These are phyloP conservation scores for Seriola aureovittata DNA, from an alignment of 2,113 vertebrate species.

Conservation along the genomic window DNA sequence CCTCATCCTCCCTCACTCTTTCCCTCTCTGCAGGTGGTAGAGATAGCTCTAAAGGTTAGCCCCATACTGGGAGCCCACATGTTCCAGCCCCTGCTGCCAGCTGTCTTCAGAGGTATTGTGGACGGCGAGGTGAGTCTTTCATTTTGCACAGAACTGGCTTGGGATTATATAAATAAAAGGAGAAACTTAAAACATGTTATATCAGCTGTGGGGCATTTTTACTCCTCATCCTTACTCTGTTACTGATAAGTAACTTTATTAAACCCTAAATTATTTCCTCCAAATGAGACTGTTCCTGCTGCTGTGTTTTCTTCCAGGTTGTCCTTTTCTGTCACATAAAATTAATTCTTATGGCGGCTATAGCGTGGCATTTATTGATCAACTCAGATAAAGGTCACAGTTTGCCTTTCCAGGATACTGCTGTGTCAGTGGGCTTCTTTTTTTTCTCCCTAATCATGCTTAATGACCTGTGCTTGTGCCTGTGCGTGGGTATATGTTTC, in stretches of 20 bases:
- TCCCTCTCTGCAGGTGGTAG: constrained; percentile 90
- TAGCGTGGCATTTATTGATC: constrained; percentile 43
- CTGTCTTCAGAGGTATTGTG: constrained; percentile 91
- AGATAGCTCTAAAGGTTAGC: constrained; percentile 95
- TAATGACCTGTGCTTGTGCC: constrained; percentile 25
- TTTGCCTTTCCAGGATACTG: constrained; percentile 25
- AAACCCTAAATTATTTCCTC: not conserved
- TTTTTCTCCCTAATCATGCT: constrained; percentile 3
- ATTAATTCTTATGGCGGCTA: not conserved
- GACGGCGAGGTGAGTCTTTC: constrained; percentile 92
- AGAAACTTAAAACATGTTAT: not conserved
- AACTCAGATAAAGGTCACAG: constrained; percentile 34
- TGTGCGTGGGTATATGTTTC: not conserved
- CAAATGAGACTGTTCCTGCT: not conserved
- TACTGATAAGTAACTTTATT: constrained; percentile 1
- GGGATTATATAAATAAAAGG: not conserved
- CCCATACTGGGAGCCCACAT: constrained; percentile 91
- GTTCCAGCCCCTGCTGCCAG: constrained; percentile 93
- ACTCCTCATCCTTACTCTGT: not conserved
- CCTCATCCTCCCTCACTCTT: constrained; percentile 32
- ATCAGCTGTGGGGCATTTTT: not conserved
- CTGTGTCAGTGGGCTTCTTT: constrained; percentile 28
- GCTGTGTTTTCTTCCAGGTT: not conserved
- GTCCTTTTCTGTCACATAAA: constrained; percentile 38
- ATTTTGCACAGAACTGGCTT: not conserved